phyloP scores from a whole-genome alignment of 2,888 invertebrate species.

The Drosophila putrida region DNA sequence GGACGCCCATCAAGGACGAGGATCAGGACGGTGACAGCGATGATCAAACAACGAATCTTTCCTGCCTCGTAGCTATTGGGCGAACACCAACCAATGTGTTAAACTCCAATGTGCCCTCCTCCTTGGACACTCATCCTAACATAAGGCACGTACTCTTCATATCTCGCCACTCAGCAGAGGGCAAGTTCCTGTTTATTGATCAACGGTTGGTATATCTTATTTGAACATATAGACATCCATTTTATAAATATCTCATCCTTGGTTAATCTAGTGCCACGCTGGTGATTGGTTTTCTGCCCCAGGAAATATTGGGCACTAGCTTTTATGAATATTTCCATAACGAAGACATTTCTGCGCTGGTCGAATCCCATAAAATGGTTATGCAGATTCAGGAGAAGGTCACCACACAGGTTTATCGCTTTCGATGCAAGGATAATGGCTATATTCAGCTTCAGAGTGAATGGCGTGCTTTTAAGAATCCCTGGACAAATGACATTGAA shows the following conservation, averaged over 20 bases:
- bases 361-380: slow-evolving; percentile 93
- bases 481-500: slow-evolving; percentile 98
- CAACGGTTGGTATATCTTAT: slow-evolving; percentile 88
- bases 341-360: slow-evolving; percentile 91
- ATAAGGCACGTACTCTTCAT: slow-evolving; percentile 90
- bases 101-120: slow-evolving; percentile 86
- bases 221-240: too few species aligned
- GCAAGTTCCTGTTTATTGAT: slow-evolving; percentile 96
- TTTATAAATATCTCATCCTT: not conserved
- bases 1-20: slow-evolving; percentile 93
- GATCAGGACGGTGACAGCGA: slow-evolving; percentile 88
- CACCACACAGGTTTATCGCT: slow-evolving; percentile 91
- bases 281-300: slow-evolving; percentile 95
- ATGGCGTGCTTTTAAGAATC: slow-evolving; percentile 96
- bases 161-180: slow-evolving; percentile 94
- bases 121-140: slow-evolving; percentile 85
- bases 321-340: slow-evolving; percentile 96
- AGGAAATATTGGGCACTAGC: slow-evolving; percentile 96
- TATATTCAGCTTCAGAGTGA: slow-evolving; percentile 91
- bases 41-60: slow-evolving; percentile 89
- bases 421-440: slow-evolving; percentile 92
- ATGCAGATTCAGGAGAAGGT: slow-evolving; percentile 88
- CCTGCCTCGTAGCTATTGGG: slow-evolving; percentile 95
- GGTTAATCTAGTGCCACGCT: slow-evolving; percentile 89
- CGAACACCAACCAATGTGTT: slow-evolving; percentile 89